Base-by-base conservation (phyloP, 1,140 invertebrate species). In the Ceratina calcarata region DNA sequence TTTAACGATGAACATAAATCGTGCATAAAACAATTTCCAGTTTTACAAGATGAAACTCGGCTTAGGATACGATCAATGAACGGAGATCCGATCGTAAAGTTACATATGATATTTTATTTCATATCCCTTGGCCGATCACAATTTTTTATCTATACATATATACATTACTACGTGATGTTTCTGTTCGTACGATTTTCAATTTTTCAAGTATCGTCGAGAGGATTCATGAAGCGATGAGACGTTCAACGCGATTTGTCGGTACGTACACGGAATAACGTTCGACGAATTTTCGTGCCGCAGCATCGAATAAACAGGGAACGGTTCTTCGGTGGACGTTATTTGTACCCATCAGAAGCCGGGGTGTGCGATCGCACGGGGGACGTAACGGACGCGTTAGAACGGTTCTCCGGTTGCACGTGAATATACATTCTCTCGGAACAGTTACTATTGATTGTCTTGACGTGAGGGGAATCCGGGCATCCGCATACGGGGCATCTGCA, bases 401-500 rank as follows among this genome's bases (percentile, higher is more conserved):
- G 51, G 49, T 68, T 51, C 57, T 65, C 78, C 24, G 37, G 22
- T 22, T 32, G 45, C 77, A 81, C 77, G 83, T 73, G 83, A 80
- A 85, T 87, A 87, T 76, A 87, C 85, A 83, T 83, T 83, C 78
- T 51, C 75, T 67, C 78, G 80, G 61, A 84, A 84, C 82, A 77
- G 82, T 83, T 75, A 75, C 83, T 87, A 87, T 87, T 85, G 85
- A 87, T 87, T 87, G 83, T 87, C 78, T 51, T 71, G 78, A 87
- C 85, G 85, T 87, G 83, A 82, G 62, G 72, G 60, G 85, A 87
- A 87, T 87, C 72, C 68, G 78, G 55, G 71, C 24, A 68, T 80
- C 61, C 77, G 77, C 69, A 58, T 32, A 79, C 61, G 69, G 77
- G 69, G 68, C 77, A 73, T 73, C 51, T 32, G 51, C 76, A 58